Conservation (phyloP, 1,140 invertebrate genomes). For the Meteorus sp. region DNA sequence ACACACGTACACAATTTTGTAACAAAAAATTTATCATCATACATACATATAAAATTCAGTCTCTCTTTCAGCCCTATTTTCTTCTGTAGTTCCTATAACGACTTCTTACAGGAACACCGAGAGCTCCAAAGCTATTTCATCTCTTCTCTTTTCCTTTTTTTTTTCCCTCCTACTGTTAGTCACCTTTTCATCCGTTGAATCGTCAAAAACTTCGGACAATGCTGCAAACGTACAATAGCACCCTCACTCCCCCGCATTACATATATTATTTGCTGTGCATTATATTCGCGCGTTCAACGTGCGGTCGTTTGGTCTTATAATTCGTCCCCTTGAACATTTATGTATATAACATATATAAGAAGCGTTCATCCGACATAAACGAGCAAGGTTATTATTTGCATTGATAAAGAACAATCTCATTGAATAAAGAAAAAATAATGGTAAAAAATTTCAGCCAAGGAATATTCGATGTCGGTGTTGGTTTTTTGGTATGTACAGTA, state of each 20-base stretch:
- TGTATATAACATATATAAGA: too few species aligned
- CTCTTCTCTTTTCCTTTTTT: too few species aligned
- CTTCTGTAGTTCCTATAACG: too few species aligned
- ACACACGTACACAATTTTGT: too few species aligned
- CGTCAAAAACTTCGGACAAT: not conserved
- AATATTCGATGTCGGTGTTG: not conserved
- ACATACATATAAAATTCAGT: too few species aligned
- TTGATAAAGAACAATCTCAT: conserved; percentile 42
- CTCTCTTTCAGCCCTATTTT: too few species aligned
- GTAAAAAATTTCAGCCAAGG: conserved; percentile 29
- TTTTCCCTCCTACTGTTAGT: too few species aligned
- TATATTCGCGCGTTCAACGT: conserved; percentile 32
- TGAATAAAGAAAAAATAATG: too few species aligned
- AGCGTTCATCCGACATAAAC: conserved; percentile 19
- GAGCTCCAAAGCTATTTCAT: too few species aligned
- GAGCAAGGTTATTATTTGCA: conserved; percentile 39
- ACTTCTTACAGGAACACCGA: too few species aligned
- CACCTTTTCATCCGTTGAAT: conserved; percentile 7
- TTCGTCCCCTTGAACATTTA: not conserved
- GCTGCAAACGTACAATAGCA: not conserved
- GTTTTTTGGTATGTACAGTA: too few species aligned
- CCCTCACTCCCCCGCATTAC: conserved; percentile 33
- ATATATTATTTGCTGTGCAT: conserved; percentile 34
- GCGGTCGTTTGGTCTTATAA: conserved; percentile 19
- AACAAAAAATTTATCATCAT: too few species aligned